phyloP scores from a whole-genome alignment of 2,797 vertebrate species.

The Dryobates pubescens region DNA sequence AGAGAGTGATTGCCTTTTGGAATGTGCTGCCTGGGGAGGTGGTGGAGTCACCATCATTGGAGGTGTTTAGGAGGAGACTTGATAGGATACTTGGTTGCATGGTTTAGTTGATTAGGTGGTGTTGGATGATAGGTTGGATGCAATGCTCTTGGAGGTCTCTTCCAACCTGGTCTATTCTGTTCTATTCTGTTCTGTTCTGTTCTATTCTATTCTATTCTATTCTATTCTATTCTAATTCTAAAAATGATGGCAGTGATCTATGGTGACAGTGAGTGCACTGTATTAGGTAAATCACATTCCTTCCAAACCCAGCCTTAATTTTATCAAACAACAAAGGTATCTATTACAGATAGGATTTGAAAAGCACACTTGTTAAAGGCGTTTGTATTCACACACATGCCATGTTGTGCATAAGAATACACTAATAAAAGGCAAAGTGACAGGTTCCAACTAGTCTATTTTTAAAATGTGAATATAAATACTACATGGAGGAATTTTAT shows the following conservation, averaged over 20 bases:
- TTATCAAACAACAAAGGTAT: background rate
- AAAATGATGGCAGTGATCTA: background rate
- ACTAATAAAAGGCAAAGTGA: conserved; percentile 3
- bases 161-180: too few relatives aligned
- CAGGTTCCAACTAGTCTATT: conserved; percentile 5
- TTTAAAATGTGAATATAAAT: conserved; percentile 34
- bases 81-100: too few relatives aligned
- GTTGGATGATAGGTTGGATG: too few relatives aligned
- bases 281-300: background rate
- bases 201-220: too few relatives aligned
- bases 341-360: background rate
- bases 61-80: too few relatives aligned
- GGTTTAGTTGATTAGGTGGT: too few relatives aligned
- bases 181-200: too few relatives aligned
- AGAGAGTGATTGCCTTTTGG: too few relatives aligned
- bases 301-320: background rate
- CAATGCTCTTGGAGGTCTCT: too few relatives aligned
- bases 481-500: background rate
- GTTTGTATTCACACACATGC: background rate
- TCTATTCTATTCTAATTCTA: background rate
- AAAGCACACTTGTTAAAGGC: background rate
- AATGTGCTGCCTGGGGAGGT: too few relatives aligned
- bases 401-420: background rate
- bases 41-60: too few relatives aligned
- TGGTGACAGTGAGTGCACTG: background rate